A percentile compares a stretch with the other conserved stretches of the same genome.
Conservation (phyloP, 1,140 invertebrate genomes). For the Campoletis sonorensis region DNA sequence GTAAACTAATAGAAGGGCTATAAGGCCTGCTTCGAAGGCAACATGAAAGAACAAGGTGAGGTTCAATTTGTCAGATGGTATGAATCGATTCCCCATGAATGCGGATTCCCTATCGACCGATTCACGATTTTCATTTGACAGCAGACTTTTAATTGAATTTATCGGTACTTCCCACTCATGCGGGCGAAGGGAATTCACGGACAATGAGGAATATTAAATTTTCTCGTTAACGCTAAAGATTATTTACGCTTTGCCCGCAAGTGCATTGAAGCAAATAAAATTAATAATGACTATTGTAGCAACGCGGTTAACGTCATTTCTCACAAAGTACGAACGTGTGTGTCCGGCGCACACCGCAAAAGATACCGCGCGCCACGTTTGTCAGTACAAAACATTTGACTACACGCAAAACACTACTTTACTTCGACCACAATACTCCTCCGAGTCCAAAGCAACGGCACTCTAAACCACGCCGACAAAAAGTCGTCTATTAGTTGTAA, state of each 20-base stretch:
- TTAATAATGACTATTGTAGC: slow-evolving; percentile 19
- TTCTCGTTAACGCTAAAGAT: neutral
- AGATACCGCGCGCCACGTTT: slow-evolving; percentile 61
- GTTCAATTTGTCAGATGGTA: neutral
- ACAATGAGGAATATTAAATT: neutral
- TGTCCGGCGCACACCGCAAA: slow-evolving; percentile 42
- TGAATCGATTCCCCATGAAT: too few relatives aligned
- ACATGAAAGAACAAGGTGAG: neutral
- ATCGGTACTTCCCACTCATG: neutral
- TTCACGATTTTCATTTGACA: neutral
- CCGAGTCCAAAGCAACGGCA: slow-evolving; percentile 49
- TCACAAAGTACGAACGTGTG: neutral
- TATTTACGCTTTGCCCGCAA: slow-evolving; percentile 19
- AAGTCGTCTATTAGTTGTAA: slow-evolving; percentile 75
- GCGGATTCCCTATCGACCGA: neutral
- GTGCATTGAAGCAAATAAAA: slow-evolving; percentile 40
- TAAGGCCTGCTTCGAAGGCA: slow-evolving; percentile 4
- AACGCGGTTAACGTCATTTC: neutral
- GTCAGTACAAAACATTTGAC: slow-evolving; percentile 54
- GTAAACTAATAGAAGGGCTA: slow-evolving; percentile 51
- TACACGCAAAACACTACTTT: slow-evolving; percentile 58
- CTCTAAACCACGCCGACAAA: slow-evolving; percentile 69
- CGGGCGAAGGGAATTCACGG: neutral
- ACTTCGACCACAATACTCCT: slow-evolving; percentile 70
- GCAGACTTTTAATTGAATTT: neutral